Evolutionary conservation across 2,113 vertebrate species (phyloP).

Genomic region (Podocnemis expansa): DNA sequence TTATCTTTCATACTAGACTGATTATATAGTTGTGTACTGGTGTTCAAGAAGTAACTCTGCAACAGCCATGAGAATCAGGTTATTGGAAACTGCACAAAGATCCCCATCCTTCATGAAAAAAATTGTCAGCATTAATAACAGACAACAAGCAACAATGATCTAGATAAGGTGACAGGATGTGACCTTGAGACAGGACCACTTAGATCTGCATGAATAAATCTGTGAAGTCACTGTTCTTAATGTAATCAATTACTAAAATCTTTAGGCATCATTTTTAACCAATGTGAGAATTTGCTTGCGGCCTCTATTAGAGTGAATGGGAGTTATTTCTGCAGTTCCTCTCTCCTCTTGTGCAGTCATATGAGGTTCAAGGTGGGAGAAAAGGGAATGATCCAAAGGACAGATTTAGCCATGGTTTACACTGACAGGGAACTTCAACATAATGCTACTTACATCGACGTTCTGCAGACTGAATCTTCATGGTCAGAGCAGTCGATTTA

Average conservation of each 20-base stretch:
- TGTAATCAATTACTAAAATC: not conserved
- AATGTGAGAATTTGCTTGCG: constrained; percentile 33
- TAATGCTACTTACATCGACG: no score
- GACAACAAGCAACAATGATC: constrained; percentile 43
- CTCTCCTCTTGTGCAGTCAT: not conserved
- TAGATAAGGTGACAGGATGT: constrained; percentile 62
- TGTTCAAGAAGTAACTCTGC: constrained; percentile 52
- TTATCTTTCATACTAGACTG: constrained; percentile 36
- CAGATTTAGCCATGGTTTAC: no score
- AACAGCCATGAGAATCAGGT: constrained; percentile 65
- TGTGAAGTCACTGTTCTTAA: not conserved
- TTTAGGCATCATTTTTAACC: no score
- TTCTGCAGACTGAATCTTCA: no score
- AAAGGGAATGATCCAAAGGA: not conserved
- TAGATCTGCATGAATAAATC: constrained; percentile 65
- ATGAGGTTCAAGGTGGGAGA: not conserved
- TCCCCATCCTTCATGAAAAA: constrained; percentile 51
- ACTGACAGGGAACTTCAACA: no score
- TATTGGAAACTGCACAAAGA: constrained; percentile 63
- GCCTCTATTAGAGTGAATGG: not conserved
- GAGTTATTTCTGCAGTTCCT: constrained; percentile 9
- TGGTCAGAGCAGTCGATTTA: no score
- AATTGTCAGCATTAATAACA: constrained; percentile 45
- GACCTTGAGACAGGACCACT: constrained; percentile 40
- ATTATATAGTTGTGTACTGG: constrained; percentile 65